Percentiles rank a stretch among this genome's conserved stretches.
These are phyloP conservation scores for Penelope pileata DNA, from an alignment of 2,113 vertebrate genomes.

Conservation along the genomic window DNA sequence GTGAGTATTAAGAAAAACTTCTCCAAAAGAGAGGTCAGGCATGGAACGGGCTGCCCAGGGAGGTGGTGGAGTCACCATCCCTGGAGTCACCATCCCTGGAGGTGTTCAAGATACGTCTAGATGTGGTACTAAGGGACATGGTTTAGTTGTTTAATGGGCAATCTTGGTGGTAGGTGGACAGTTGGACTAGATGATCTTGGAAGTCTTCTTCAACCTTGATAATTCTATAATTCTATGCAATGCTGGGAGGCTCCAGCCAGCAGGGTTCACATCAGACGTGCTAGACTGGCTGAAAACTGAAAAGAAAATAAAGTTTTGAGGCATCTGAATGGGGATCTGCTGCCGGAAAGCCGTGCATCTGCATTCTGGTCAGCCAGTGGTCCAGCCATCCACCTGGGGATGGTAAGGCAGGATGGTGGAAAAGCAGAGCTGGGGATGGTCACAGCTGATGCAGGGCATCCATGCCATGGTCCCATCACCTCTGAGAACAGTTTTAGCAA, in stretches of 20 bases:
- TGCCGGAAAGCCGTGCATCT: not conserved
- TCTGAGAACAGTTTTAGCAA: not conserved
- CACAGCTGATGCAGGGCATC: not conserved
- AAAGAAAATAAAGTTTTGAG: not conserved
- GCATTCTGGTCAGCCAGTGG: accelerated
- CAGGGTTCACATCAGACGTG: not conserved
- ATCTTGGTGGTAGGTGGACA: no score
- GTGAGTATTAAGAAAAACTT: no score
- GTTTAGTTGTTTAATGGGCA: no score
- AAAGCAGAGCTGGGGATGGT: not conserved
- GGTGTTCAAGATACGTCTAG: no score
- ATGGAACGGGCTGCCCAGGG: no score
- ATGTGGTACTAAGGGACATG: no score
- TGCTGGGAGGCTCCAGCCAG: not conserved
- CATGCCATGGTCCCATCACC: accelerated
- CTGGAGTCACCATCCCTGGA: no score
- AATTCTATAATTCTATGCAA: no score
- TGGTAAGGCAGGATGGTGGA: not conserved
- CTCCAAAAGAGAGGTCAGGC: no score
- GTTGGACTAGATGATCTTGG: no score
- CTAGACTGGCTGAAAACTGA: not conserved
- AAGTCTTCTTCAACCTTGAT: no score
- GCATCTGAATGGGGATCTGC: not conserved
- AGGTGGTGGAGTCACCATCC: no score
- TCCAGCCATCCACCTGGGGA: not conserved